Base-by-base conservation (phyloP, 2,113 vertebrate species). In the Pomatostomus ruficeps region DNA sequence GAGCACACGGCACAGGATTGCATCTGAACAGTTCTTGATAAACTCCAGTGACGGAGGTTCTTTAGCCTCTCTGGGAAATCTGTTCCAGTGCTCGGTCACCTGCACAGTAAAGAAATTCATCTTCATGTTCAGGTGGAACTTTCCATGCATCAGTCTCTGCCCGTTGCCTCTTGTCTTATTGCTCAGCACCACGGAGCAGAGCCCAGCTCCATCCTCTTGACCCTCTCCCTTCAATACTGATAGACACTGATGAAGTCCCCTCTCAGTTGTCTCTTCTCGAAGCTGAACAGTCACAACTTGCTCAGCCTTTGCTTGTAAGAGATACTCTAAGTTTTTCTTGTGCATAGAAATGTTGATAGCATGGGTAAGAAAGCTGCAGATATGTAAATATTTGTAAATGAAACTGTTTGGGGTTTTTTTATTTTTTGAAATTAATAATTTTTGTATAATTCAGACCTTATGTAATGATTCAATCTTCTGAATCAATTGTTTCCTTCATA, bases 111-210 rank as follows among this genome's bases (percentile, higher is more conserved):
- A 66, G 23, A 72, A 76, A 10, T 45, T 42, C 36, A 23, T 65
- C 43, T 21, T 65, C 19, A 5, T 17, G 1, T 45, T 58, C 19
- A 24, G 8, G 11, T 7, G 3, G 19, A 58, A 17, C 8, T 45
- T 38, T 22, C 15, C 8, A 7, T 36, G 7, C 36, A 19, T 58
- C 23, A 21, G 23, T 66, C 29, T 66, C 33, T 58, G 18, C 19
- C 36, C 6, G 0, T 8, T 58, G 10, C 16, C 23, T 45, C 15
- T 66, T 4, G 3, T 38, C 22, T 10, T 38, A 13, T n/a, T 42
- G 10, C 36, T 36, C 3, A 0, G 23, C 28, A 73, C 12, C 14
- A 13, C 19, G 0, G 1, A 58, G 15, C 28, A 73, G 8, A 33
- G 6, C 36, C 35, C 28, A 5, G 1, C 31, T 55, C 29, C 25